Evolutionary conservation across 2,888 invertebrate species (phyloP), one percentile per base, ranked within the genome.

Genomic region (Caradrina clavipalpis): DNA sequence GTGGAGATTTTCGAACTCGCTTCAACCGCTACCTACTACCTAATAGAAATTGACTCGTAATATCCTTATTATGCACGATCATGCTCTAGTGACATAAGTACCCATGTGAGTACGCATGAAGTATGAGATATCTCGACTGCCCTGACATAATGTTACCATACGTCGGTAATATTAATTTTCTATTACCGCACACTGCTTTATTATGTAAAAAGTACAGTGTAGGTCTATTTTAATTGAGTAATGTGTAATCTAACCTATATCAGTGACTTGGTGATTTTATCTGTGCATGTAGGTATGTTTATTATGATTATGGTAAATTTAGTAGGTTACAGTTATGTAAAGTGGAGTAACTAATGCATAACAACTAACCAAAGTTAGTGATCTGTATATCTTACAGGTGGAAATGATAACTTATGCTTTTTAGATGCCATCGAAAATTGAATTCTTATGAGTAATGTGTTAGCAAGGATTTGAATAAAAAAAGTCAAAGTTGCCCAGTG

Each of bases 121-220:
- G 56, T 75, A 73, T 74, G 49, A 76, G 70, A 79, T 75, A 73
- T 84, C 72, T 72, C 31, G 26, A 15, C 67, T 70, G 19, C 55
- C 71, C 83, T 83, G 83, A 83, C 83, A 83, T 83, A 83, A 83
- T 82, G 80, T 69, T 73, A 31, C 63, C 54, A 69, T 82, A 69
- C 75, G 70, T 51, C 45, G 26, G 69, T 72, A 84, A 84, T 84
- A 84, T 82, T 80, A 77, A 83, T 83, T 71, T 70, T 67, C 57
- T 64, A 73, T 83, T 84, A 80, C 83, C 54, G 72, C 78, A 83
- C 39, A 59, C 60, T 47, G 22, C 17, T 62, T 67, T 66, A 77
- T 84, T 84, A 84, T 80, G 73, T 84, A 83, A 82, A 83, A 73
- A 69, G 58, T 59, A 76, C 55, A 58, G 50, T 69, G 60, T 73